Evolutionary conservation across 35 echinoderm and acorn worm species (phyloP), one percentile per base, ranked within the genome.

Genomic region (Lytechinus variegatus): DNA sequence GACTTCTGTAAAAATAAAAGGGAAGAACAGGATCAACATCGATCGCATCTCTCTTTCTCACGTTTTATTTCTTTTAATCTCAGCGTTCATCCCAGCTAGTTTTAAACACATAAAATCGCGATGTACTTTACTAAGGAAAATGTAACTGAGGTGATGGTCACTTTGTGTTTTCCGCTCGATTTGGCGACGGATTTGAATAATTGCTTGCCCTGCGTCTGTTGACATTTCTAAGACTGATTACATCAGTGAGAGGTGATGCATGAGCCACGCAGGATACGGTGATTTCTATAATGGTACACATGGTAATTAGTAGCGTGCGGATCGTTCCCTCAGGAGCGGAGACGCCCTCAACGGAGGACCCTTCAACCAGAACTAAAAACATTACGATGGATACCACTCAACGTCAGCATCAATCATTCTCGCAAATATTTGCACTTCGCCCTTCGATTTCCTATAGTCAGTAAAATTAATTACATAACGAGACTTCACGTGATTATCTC

Each of bases 131-230:
- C 66, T 24, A 16, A 24, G 21, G 66, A 24, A 24, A 79, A 79
- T 79, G 66, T 19, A 79, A n/a, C n/a, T n/a, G n/a, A 79, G 66
- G 66, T 79, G 66, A 79, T 7, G 66, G 21, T 79, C 66, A 79
- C 66, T 79, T 79, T 24, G 66, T 24, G 33, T 79, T 79, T 79
- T 21, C 66, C 19, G n/a, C 66, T 79, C 66, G n/a, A 79, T 79
- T 79, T 79, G 66, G 66, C 66, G n/a, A 79, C n/a, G n/a, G 66
- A 79, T 79, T 79, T 79, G 66, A 79, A 79, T 79, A 79, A 79
- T 79, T 79, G 66, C 66, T 79, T 79, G 66, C 66, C 8, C n/a
- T 24, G n/a, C 66, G 66, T 79, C 66, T 79, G 66, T 79, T 79
- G 66, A 79, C 66, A 79, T 79, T 79, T n/a, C 66, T 79, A 16